Base-by-base conservation (phyloP, 2,888 invertebrate species). In the Sinelater perroti region DNA sequence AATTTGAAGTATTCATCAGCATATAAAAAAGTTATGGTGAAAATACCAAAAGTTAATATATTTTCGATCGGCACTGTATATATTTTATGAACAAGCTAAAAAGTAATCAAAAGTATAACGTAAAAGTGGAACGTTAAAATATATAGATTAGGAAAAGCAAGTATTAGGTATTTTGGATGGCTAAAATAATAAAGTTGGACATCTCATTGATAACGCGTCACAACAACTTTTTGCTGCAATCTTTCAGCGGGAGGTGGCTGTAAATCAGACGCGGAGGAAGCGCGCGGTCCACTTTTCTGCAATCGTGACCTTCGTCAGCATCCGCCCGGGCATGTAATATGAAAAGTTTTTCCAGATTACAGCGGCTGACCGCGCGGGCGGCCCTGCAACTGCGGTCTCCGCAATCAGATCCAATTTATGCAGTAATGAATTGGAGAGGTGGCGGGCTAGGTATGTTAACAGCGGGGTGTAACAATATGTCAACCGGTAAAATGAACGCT, bases 401-500 rank as follows among this genome's bases (percentile, higher is more conserved):
- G 36, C 35, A 53, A 58, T 58, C 53, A 58, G 54, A 58, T 58
- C 40, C 53, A 58, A 58, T 58, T 58, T 58, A 54, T 58, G 49
- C 49, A n/a, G 42, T 54, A 54, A 58, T 53, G 53, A 53, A 53
- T 58, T 53, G 47, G 46, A 44, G 53, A 49, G 53, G 58, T 47
- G 54, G 59, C 21, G 59, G 45, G 50, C 40, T 55, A 50, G 59
- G 44, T 54, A 47, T 59, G 59, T 50, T 59, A 59, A 59, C 59
- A 55, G 55, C 55, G 59, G 54, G 59, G 54, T 57, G 63, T 55
- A 57, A 59, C 57, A 63, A 63, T 58, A 63, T 61, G 63, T 64
- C 61, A 57, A 57, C 61, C 50, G 52, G 58, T 46, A 50, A 56
- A 60, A 61, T 58, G 56, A 57, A 62, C 62, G 60, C 35, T 49